Percentiles rank a stretch among this genome's conserved stretches.
These are phyloP conservation scores for Micrasema longulum DNA, from an alignment of 1,140 invertebrate species.

Conservation along the genomic window DNA sequence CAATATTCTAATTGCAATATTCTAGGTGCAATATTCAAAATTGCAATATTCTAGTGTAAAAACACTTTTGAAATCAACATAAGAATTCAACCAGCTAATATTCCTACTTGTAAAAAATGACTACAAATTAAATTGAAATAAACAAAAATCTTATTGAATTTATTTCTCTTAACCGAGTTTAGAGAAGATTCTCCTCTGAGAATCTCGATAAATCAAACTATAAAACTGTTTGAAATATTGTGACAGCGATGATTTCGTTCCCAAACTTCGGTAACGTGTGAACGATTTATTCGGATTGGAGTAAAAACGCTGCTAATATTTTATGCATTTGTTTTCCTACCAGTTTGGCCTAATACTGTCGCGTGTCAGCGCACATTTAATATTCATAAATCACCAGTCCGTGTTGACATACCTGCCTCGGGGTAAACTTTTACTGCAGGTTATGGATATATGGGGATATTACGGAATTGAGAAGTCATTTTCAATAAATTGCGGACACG, in stretches of 20 bases:
- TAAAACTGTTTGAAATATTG: slow-evolving; percentile 4
- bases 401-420: slow-evolving; percentile 17
- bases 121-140: too few relatives aligned
- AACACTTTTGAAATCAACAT: too few relatives aligned
- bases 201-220: background rate
- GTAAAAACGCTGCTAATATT: slow-evolving; percentile 37
- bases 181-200: background rate
- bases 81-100: too few relatives aligned
- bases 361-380: slow-evolving; percentile 52
- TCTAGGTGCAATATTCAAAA: too few relatives aligned
- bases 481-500: slow-evolving; percentile 30
- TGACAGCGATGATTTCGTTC: slow-evolving; percentile 10
- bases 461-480: slow-evolving; percentile 29
- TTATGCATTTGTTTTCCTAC: slow-evolving; percentile 31
- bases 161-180: too few relatives aligned
- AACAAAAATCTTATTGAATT: too few relatives aligned
- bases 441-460: slow-evolving; percentile 32
- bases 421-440: slow-evolving; percentile 20
- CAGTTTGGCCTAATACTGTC: slow-evolving; percentile 28
- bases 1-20: too few relatives aligned
- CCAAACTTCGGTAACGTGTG: slow-evolving; percentile 9
- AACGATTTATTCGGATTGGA: slow-evolving; percentile 30
- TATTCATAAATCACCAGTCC: slow-evolving; percentile 49
- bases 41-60: too few relatives aligned
- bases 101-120: too few relatives aligned